Evolutionary conservation across 2,113 vertebrate species (phyloP).

Genomic region (Scomber japonicus): DNA sequence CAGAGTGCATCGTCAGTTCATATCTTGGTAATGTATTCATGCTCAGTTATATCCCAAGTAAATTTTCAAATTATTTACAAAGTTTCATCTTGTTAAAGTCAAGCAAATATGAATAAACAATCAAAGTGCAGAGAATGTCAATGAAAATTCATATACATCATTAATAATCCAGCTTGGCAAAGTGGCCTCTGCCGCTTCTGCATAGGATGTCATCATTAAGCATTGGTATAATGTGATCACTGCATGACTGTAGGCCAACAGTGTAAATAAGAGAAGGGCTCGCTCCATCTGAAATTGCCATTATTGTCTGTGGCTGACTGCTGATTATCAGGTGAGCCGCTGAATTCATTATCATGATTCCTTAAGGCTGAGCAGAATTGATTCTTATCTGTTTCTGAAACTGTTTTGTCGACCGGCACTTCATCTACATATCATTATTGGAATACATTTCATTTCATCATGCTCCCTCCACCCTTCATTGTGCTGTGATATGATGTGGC

Average conservation of each 20-base stretch:
- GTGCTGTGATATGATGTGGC: conserved; percentile 18
- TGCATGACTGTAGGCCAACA: conserved; percentile 47
- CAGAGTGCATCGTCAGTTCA: background rate
- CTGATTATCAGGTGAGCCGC: conserved; percentile 74
- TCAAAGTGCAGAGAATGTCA: background rate
- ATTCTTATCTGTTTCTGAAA: conserved; percentile 72
- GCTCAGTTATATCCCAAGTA: background rate
- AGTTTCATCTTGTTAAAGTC: background rate
- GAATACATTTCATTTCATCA: conserved; percentile 67
- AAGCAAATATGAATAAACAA: background rate
- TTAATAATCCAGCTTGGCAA: conserved; percentile 42
- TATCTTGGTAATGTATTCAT: background rate
- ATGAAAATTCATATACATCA: conserved; percentile 29
- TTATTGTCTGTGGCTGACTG: conserved; percentile 56
- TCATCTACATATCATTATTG: conserved; percentile 77
- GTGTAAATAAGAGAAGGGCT: conserved; percentile 53
- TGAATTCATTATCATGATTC: conserved; percentile 77
- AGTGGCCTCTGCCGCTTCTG: conserved; percentile 13
- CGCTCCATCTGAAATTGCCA: conserved; percentile 47
- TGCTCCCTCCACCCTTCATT: conserved; percentile 5
- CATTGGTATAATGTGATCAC: conserved; percentile 46
- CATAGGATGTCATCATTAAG: conserved; percentile 43
- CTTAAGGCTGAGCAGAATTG: conserved; percentile 72
- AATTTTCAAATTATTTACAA: background rate
- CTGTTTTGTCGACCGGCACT: conserved; percentile 51